Evolutionary conservation across 2,797 vertebrate species (phyloP), one percentile per base, ranked within the genome.

Genomic region (Enteromius afrohamiltoni): DNA sequence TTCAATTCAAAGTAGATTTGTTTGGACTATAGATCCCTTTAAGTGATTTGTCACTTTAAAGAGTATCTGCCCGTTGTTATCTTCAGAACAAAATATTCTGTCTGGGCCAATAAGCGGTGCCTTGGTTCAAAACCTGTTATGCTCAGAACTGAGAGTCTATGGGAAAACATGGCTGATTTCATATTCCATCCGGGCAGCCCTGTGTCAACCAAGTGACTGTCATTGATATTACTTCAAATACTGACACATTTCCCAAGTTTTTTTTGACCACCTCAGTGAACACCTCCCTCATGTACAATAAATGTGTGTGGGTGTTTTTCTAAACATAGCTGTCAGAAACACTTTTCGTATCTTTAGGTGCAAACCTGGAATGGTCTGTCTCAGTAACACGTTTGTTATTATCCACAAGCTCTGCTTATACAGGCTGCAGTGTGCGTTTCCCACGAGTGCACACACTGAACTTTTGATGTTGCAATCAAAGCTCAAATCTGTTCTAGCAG

Each of bases 381-480:
- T 60, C 55, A 53, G 64, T 19, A 79, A 53, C 26, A 19, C 49
- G 13, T 47, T 6, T 42, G 1, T 58, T 69, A 42, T 45, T 17
- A 31, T 55, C 31, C 53, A 74, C 71, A 8, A 14, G 9, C 47
- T 31, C 69, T 49, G 0, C 40, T 77, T 47, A 34, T 14, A 3
- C 21, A 74, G 47, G 11, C 23, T 13, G 62, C 45, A 73, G 51
- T 55, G 47, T 62, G 29, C 1, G 7, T 2, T 58, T 65, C 37
- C 42, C 40, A 51, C 14, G 1, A 47, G 62, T 80, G 84, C 81
- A 85, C 82, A 86, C 87, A 83, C 87, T 84, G 85, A 89, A 85
- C 83, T 75, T 90, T 53, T 85, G 74, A 83, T 91, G 85, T 90
- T 89, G 88, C 86, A 89, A 87, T 85, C 58, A 79, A 65, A 69